Evolutionary conservation across 2,113 vertebrate species (phyloP), one percentile per base, ranked within the genome.

Genomic region (Cyanoliseus patagonus): DNA sequence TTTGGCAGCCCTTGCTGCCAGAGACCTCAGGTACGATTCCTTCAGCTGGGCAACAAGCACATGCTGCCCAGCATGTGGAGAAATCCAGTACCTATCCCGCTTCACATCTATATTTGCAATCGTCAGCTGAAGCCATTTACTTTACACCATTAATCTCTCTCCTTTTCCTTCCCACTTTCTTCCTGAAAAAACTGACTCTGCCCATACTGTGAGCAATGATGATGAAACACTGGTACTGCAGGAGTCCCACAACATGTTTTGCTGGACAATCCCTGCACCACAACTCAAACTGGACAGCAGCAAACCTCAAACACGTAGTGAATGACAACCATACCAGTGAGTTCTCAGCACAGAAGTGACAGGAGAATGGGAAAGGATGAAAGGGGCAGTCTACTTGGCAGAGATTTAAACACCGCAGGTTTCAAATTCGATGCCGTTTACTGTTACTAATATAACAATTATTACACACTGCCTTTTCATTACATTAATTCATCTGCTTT

Each of bases 31-130:
- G 8, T 39, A 25, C 1, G 0, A 66, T 55, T 47, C 25, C 25
- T 44, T 14, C 33, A 5, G 35, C 27, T 46, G 14, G 17, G 28
- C 49, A 75, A 68, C 27, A 77, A 52, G 31, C 7, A 9, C 1
- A 1, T n/a, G 42, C 19, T 77, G 30, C n/a, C n/a, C 53, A 41
- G 10, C 22, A 53, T 0, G 0, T 64, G 12, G 5, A 66, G 59
- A 83, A 85, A 63, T 64, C 53, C 47, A 39, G 1, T 39, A 18
- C 17, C 53, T 35, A 14, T 17, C 15, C 15, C 20, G 11, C 64
- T 59, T 70, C 9, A 11, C 27, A n/a, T 16, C 27, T 31, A 6
- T 18, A 23, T 41, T 84, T 81, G 76, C 41, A 59, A 3, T 25
- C 41, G 25, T 12, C 18, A 63, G 5, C 37, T 78, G 61, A 91